Evolutionary conservation across 2,113 vertebrate genomes (phyloP).

Genomic region (Rynchops niger): DNA sequence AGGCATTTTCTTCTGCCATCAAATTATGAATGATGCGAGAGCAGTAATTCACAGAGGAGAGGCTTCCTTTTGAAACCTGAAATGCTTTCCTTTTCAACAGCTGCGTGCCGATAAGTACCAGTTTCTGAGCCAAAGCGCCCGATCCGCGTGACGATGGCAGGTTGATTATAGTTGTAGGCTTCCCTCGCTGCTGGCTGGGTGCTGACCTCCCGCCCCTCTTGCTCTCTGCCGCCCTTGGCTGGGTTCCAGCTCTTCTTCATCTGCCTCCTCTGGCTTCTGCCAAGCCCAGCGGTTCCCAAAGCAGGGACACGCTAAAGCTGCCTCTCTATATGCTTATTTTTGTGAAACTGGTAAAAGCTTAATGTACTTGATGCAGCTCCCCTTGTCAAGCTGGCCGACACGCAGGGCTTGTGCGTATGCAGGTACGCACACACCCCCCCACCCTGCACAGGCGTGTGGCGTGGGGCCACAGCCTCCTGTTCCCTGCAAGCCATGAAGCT

Average conservation of each 20-base stretch:
- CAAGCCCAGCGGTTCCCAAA: background rate
- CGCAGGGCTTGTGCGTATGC: no score
- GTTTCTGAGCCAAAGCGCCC: background rate
- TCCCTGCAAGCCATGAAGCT: background rate
- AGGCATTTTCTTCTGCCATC: background rate
- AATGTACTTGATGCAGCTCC: background rate
- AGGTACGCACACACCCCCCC: background rate
- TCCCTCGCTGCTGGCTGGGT: background rate
- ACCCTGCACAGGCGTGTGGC: rapidly evolving
- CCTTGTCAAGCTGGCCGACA: rapidly evolving
- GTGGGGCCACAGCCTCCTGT: rapidly evolving
- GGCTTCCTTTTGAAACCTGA: background rate
- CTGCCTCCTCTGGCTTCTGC: background rate
- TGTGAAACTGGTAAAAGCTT: background rate
- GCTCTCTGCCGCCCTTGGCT: background rate
- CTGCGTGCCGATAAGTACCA: background rate
- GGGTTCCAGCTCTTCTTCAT: background rate
- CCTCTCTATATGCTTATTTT: background rate
- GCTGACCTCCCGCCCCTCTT: background rate
- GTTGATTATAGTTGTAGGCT: background rate
- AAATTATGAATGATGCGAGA: background rate
- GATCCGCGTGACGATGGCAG: rapidly evolving
- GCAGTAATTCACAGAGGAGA: background rate
- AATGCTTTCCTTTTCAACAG: background rate
- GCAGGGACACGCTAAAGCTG: background rate